Base-by-base conservation (phyloP, 1,140 invertebrate species). In the Sitodiplosis mosellana region DNA sequence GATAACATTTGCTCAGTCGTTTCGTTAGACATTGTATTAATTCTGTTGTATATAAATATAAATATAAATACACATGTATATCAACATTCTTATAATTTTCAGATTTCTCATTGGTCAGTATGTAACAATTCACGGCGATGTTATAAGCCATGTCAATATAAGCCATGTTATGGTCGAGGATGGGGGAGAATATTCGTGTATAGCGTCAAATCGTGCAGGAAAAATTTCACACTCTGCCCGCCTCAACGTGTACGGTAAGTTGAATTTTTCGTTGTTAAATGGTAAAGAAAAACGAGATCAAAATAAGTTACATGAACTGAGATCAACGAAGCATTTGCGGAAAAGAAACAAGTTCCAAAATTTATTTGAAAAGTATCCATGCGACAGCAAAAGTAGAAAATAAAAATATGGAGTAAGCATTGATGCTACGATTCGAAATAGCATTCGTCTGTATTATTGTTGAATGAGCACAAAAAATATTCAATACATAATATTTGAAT, bases 111-210 rank as follows among this genome's bases (percentile, higher is more conserved):
- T 86, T 56, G 83, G 83, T 21, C 81, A 85, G 59, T 86, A 83
- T 63, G 77, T 83, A 43, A 86, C 81, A 8, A 73, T 78, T 8
- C 77, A 83, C 56, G 84, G 84, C 38, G 83, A 88, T 64, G 83
- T 88, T 50, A 81, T 87, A 59, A 86, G 83, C 61, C 83, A 86
- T 65, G 79, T 87, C 50, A 90, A 90, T 67, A 87, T 91, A 54
- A 83, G 80, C 51, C 76, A 80, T 53, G 81, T 87, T 38, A 75
- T 77, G 65, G 79, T 88, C 5, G 78, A 85, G 59, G 85, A 89
- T 59, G 87, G 87, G n/a, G 87, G 87, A 2, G 79, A 85, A 59
- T 90, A 87, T 66, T 75, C 75, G 38, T 92, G 88, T 60, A 76
- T 70, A 2, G 84, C 83, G 1, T 76, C 77, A 56, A 90, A 89